Base-by-base conservation (phyloP, 2,113 vertebrate genomes). In the Athene cunicularia region DNA sequence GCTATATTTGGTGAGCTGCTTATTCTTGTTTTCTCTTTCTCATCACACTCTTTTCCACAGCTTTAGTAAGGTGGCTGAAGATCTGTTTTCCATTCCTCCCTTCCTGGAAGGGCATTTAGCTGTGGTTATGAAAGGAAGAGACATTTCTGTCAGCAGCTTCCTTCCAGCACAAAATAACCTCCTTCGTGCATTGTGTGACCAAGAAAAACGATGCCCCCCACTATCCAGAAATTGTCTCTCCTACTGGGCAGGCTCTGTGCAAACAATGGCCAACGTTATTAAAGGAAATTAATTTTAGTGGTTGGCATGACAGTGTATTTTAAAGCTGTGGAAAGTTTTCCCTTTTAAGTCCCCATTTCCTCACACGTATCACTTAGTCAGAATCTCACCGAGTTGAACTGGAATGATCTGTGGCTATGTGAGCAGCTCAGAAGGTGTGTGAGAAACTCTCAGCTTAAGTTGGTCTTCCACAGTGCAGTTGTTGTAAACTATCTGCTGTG, bases 81-180 rank as follows among this genome's bases (percentile, higher is more conserved):
- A 81, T 95, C 68, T 91, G 62, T 91, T 96, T 97, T 76, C 84
- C 43, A 30, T 75, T 86, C 90, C 59, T 90, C 74, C 90, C 82
- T 95, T 91, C 87, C 95, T 91, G 96, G 89, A 93, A 96, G 91
- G 79, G 45, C 88, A 52, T 80, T 90, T 59, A 72, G 60, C 90
- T 94, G 87, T 0, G 52, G 89, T 95, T 96, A 66, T 19, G 80
- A 94, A 90, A 96, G 86, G 90, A 97, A 88, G 90, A 95, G 75
- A 35, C 8, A 1, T 93, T 95, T 64, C 86, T 95, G 83, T 95
- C 84, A 93, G 89, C 92, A 88, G 52, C 76, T 90, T 96, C 93
- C 87, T 76, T 93, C 76, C 83, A 87, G 88, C 89, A 92, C 76
- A 85, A 53, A 91, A 59, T 49, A 85, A 37, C 45, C 84, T 87